A percentile compares a stretch with the other conserved stretches of the same genome.
phyloP scores from a whole-genome alignment of 2,113 vertebrate genomes.

The Colinus virginianus region DNA sequence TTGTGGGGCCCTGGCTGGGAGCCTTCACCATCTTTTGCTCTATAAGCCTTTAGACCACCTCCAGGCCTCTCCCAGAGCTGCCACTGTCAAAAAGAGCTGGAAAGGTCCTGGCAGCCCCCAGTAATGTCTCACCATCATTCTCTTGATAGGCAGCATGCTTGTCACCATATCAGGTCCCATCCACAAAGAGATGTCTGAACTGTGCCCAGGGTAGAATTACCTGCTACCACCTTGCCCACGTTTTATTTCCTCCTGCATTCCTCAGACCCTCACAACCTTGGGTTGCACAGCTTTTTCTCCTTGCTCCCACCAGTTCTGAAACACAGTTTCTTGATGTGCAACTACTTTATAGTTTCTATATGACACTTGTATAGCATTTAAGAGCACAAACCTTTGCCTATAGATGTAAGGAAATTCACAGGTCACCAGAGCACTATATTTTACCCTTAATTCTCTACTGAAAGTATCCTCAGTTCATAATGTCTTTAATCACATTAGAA shows the following conservation, averaged over 20 bases:
- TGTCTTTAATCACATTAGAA: not conserved
- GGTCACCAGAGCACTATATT: not conserved
- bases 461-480: not conserved
- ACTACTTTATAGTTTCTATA: not conserved
- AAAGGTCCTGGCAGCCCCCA: not conserved
- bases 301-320: not conserved
- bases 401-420: not conserved
- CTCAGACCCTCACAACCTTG: not conserved
- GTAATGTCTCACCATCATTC: not conserved
- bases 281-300: not conserved
- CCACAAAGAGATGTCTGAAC: not conserved
- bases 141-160: not conserved
- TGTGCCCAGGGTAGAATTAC: not conserved
- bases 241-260: not conserved
- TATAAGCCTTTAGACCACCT: not conserved
- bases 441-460: not conserved
- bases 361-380: not conserved
- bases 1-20: not conserved
- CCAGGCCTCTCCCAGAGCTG: not conserved
- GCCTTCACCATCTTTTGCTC: not conserved
- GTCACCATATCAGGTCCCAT: not conserved
- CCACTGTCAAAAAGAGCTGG: not conserved
- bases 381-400: not conserved
- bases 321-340: not conserved
- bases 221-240: not conserved